Conservation (phyloP, 2,797 vertebrate genomes). For the Alosa sapidissima region DNA sequence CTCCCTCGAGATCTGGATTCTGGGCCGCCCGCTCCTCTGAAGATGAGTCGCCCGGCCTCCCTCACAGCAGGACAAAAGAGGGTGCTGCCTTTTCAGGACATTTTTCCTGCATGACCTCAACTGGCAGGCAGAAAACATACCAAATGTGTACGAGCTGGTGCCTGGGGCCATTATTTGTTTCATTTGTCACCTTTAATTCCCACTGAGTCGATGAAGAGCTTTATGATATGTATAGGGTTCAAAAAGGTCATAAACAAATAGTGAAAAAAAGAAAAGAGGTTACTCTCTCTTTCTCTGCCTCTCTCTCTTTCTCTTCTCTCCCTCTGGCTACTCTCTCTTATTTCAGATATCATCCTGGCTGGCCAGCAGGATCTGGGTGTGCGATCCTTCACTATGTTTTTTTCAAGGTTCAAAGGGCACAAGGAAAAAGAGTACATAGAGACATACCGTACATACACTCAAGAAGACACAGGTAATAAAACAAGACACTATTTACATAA, state of each 20-base stretch:
- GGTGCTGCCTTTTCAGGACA: not conserved
- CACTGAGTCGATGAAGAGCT: not conserved
- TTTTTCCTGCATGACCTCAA: not conserved
- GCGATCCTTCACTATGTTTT: no score
- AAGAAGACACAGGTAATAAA: not conserved
- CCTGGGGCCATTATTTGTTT: not conserved
- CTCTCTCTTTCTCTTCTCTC: not conserved
- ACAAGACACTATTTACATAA: not conserved
- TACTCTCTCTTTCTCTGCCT: no score
- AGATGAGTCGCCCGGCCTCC: slow-evolving; percentile 25
- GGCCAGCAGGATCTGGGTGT: not conserved
- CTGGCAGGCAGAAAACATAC: not conserved
- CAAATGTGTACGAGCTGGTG: not conserved
- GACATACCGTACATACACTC: not conserved
- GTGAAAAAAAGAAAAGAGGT: no score
- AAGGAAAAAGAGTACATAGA: not conserved
- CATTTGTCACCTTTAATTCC: not conserved
- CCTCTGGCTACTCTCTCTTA: not conserved
- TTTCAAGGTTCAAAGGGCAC: not conserved
- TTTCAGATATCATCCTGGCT: not conserved
- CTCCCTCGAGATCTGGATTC: slow-evolving; percentile 32
- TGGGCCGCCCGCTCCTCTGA: slow-evolving; percentile 27
- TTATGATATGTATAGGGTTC: not conserved
- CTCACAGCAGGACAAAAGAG: not conserved
- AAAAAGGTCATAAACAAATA: not conserved